Evolutionary conservation across 2,888 invertebrate genomes (phyloP).

Genomic region (Acanthosepion lycidas): DNA sequence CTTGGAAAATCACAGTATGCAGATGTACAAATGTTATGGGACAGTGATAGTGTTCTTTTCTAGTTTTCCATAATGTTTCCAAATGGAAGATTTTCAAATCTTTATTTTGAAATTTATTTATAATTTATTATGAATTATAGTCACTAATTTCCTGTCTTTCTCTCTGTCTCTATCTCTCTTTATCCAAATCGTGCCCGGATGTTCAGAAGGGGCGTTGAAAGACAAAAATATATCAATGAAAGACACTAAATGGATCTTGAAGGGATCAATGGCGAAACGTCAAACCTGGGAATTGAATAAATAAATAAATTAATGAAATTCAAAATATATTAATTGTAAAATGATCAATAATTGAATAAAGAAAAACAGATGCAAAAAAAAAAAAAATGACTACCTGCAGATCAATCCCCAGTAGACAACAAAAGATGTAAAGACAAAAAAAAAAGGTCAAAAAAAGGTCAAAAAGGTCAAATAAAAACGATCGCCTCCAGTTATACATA

Average conservation of each 20-base stretch:
- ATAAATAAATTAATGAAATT: not conserved
- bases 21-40: too few species aligned
- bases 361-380: not conserved
- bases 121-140: not conserved
- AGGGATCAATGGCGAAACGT: not conserved
- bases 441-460: not conserved
- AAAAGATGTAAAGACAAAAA: not conserved
- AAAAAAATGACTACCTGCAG: not conserved
- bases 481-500: not conserved
- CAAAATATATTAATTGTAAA: not conserved
- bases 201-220: not conserved
- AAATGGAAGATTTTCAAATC: not conserved
- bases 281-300: not conserved
- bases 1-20: too few species aligned
- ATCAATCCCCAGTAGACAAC: not conserved
- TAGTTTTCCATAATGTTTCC: too few species aligned
- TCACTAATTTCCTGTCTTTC: not conserved
- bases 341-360: not conserved
- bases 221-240: not conserved
- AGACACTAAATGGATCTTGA: not conserved
- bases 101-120: not conserved
- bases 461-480: not conserved
- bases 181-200: slow-evolving; percentile 11
- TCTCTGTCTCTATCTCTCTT: not conserved
- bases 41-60: too few species aligned